phyloP scores from a whole-genome alignment of 2,113 vertebrate species.

The Nyctereutes procyonoides region DNA sequence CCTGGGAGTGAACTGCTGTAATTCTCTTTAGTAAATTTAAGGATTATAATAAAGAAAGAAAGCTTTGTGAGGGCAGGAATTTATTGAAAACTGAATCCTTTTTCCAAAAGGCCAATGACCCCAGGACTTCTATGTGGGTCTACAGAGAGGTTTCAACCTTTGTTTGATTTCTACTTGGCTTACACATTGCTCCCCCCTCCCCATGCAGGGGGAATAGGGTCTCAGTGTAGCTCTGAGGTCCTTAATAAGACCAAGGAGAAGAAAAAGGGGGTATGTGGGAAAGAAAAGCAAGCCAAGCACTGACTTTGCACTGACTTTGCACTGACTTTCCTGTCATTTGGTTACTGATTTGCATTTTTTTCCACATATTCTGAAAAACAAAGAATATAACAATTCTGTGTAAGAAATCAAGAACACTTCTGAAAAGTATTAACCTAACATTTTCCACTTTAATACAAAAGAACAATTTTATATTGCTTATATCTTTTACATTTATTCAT shows the following conservation, averaged over 20 bases:
- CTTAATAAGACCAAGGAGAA: background rate
- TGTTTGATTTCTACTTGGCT: background rate
- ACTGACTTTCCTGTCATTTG: background rate
- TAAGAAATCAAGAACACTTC: slow-evolving; percentile 30
- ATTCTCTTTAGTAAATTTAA: background rate
- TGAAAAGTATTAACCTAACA: slow-evolving; percentile 40
- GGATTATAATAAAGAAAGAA: background rate
- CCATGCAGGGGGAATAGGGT: background rate
- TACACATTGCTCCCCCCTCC: background rate
- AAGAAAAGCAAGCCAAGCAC: background rate
- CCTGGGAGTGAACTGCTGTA: background rate
- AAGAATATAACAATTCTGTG: background rate
- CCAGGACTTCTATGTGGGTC: background rate
- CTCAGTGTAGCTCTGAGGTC: background rate
- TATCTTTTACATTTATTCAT: background rate
- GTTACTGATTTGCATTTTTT: background rate
- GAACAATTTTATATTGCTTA: slow-evolving; percentile 27
- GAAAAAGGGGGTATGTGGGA: accelerated
- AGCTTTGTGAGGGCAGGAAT: background rate
- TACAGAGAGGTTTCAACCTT: background rate
- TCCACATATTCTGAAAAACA: background rate
- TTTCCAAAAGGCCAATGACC: background rate
- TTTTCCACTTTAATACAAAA: slow-evolving; percentile 16
- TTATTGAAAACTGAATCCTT: background rate
- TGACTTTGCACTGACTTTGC: background rate